A percentile compares a stretch with the other conserved stretches of the same genome.
Evolutionary conservation across 2,113 vertebrate genomes (phyloP).

Genomic region (Pygathrix nemaeus): DNA sequence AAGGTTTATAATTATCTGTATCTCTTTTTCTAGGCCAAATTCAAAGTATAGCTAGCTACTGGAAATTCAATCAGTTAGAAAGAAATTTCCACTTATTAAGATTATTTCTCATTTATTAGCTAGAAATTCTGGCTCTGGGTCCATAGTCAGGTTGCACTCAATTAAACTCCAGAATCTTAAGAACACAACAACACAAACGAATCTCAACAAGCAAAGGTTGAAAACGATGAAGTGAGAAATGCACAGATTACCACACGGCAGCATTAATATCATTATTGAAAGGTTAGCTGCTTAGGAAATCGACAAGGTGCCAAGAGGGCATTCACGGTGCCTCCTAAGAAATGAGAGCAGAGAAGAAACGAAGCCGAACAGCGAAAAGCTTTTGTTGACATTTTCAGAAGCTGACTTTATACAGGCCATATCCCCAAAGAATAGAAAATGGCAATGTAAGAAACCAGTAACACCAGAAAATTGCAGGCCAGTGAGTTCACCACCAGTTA

Average conservation of each 20-base stretch:
- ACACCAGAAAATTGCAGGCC: slow-evolving; percentile 4
- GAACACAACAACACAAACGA: not conserved
- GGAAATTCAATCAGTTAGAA: slow-evolving; percentile 21
- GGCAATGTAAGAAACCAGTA: not conserved
- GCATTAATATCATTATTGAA: slow-evolving; percentile 34
- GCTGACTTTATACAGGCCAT: not conserved
- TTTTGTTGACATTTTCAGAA: slow-evolving; percentile 56
- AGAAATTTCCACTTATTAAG: slow-evolving; percentile 24
- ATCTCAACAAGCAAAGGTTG: not conserved
- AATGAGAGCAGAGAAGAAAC: slow-evolving; percentile 48
- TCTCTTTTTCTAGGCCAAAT: slow-evolving; percentile 1
- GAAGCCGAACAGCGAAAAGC: slow-evolving; percentile 17
- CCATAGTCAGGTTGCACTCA: not conserved
- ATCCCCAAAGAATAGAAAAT: not conserved
- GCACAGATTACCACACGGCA: not conserved
- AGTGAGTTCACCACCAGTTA: not conserved
- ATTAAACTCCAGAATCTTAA: slow-evolving; percentile 23
- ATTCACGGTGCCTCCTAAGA: not conserved
- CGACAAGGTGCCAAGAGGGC: not conserved
- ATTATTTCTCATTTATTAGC: not conserved
- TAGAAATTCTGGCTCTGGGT: slow-evolving; percentile 14
- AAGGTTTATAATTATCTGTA: not conserved
- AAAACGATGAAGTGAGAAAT: slow-evolving; percentile 35
- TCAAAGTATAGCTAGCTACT: not conserved
- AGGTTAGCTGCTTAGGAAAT: slow-evolving; percentile 56